Conservation (phyloP, 2,888 invertebrate genomes). For the Luperina nickerlii region DNA sequence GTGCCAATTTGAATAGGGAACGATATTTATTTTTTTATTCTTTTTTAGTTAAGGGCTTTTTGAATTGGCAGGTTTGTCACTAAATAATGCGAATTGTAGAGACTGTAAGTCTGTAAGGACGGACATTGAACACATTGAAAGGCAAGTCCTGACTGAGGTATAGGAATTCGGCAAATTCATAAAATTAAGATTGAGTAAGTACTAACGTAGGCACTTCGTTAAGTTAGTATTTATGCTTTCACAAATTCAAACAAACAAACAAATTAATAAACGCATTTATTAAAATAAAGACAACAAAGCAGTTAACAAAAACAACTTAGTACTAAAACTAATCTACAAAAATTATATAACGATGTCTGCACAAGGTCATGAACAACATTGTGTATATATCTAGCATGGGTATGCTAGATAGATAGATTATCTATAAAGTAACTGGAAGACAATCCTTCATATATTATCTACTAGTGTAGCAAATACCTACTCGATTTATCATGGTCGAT, state of each 20-base stretch:
- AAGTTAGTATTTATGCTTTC: background rate
- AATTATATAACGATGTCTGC: constrained; percentile 4
- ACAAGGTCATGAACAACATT: constrained; percentile 14
- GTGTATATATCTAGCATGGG: constrained; percentile 3
- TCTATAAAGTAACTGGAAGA: constrained; percentile 16
- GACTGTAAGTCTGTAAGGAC: background rate
- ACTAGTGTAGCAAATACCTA: constrained; percentile 18
- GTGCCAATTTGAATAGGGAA: constrained; percentile 47
- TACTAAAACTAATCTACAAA: background rate
- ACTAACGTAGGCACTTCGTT: too few species aligned
- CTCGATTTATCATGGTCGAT: constrained; percentile 18
- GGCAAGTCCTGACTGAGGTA: background rate
- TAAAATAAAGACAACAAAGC: constrained; percentile 17
- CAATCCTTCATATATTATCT: background rate
- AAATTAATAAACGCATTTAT: constrained; percentile 22
- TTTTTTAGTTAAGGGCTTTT: constrained; percentile 32
- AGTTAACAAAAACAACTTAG: constrained; percentile 4
- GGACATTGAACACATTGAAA: background rate
- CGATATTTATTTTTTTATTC: constrained; percentile 24
- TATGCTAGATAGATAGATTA: too few species aligned
- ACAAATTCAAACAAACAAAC: constrained; percentile 20
- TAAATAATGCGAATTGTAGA: background rate
- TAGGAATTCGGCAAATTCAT: background rate
- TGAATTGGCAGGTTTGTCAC: constrained; percentile 41
- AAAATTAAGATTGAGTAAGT: background rate